A percentile compares a stretch with the other conserved stretches of the same genome.
phyloP scores from a whole-genome alignment of 2,888 invertebrate genomes.

The Portevinia maculata region DNA sequence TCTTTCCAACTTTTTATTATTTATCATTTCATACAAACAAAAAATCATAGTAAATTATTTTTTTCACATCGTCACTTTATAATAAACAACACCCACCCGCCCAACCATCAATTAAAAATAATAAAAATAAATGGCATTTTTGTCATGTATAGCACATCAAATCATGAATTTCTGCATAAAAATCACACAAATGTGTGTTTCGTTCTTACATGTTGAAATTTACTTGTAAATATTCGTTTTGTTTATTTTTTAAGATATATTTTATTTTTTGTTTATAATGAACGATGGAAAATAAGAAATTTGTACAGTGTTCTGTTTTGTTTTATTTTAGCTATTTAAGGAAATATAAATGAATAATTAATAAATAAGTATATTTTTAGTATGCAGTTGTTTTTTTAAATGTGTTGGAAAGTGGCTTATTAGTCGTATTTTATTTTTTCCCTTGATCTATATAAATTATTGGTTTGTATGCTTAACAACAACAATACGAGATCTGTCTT shows the following conservation, averaged over 20 bases:
- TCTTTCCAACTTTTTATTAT: conserved; percentile 10
- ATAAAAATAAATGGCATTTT: not conserved
- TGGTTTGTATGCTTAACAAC: no score
- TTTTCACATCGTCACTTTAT: conserved; percentile 56
- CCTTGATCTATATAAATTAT: no score
- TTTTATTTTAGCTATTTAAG: conserved; percentile 71
- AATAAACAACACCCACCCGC: conserved; percentile 13
- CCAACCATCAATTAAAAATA: conserved; percentile 18
- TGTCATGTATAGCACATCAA: conserved; percentile 10
- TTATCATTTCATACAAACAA: conserved; percentile 25
- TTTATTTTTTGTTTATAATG: conserved; percentile 48
- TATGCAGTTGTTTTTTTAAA: conserved; percentile 34
- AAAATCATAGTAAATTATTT: conserved; percentile 67
- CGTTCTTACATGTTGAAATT: conserved; percentile 45
- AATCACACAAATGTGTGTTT: conserved; percentile 8
- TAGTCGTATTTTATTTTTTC: no score
- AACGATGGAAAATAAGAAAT: conserved; percentile 66
- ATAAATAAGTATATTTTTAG: conserved; percentile 63
- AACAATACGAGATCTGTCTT: no score
- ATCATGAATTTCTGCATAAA: conserved; percentile 21
- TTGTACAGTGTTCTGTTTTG: conserved; percentile 74
- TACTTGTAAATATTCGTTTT: conserved; percentile 71
- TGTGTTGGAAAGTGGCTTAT: no score
- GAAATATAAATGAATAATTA: conserved; percentile 64
- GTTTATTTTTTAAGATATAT: conserved; percentile 56